Base-by-base conservation (phyloP, 2,888 invertebrate species). In the Heliconius charithonia region DNA sequence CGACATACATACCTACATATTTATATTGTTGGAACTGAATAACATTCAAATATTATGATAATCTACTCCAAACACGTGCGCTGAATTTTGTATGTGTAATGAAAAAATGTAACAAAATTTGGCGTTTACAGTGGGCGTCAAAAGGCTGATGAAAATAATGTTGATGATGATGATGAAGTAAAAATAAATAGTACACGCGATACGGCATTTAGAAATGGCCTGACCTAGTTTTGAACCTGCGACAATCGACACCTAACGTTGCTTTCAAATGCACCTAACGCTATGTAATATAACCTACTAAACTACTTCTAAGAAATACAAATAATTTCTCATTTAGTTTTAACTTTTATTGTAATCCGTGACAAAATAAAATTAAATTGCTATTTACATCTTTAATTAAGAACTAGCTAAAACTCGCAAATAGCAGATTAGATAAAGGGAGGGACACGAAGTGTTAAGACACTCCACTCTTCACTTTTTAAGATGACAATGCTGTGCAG, bases 291-390 rank as follows among this genome's bases (percentile, higher is more conserved):
- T 12, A 72, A 56, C 71, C 71, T 56, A 72, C 56, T 72, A 13
- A 72, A 59, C 71, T 72, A 72, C 56, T 72, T 72, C 12, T 56
- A 13, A 71, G 27, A 69, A 16, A 13, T 13, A 25, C n/a, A 37
- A 27, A 22, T 37, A 41, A 37, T 19, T 22, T 51, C 7, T 51
- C 19, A 51, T 22, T 51, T 51, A 22, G 51, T 51, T 51, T 51
- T 51, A 22, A 51, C 51, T 51, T 37, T 37, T 51, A 51, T 51
- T 51, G 19, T 22, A 22, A 51, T 51, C 19, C 19, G 51, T 51
- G 19, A 6, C 51, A 51, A 51, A 51, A n/a, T 10, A n/a, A 59
- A n/a, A 59, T 59, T 59, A 59, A n/a, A 59, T 4, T 59, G 59
- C 59, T 9, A 51, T 51, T 51, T 2, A 6, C 59, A 12, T 59